These are phyloP conservation scores for Melanerpes formicivorus DNA, from an alignment of 2,113 vertebrate genomes.

Conservation along the genomic window DNA sequence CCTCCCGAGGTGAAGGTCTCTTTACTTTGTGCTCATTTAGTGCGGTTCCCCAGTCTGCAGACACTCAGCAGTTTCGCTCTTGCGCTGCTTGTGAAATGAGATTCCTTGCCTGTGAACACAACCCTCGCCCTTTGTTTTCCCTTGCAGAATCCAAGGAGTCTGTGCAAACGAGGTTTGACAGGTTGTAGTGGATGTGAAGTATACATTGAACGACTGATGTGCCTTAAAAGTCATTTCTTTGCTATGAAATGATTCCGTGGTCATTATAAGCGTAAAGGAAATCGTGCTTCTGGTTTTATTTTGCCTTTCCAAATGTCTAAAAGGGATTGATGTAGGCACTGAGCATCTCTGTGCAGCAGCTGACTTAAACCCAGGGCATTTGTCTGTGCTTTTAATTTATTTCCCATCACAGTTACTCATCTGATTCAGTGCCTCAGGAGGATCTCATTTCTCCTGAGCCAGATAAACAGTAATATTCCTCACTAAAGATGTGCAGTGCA, in stretches of 20 bases:
- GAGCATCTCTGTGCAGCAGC: not conserved
- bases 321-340: not conserved
- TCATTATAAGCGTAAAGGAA: not conserved
- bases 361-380: not conserved
- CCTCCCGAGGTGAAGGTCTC: not conserved
- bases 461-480: conserved; percentile 10
- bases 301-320: not conserved
- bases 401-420: not conserved
- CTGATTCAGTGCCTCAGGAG: not conserved
- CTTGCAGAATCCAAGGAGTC: not conserved
- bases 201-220: conserved; percentile 47
- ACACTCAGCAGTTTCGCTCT: not conserved
- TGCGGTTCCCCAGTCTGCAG: not conserved
- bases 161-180: not conserved
- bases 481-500: conserved; percentile 29
- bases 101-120: not conserved
- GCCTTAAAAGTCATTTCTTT: conserved; percentile 62
- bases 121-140: not conserved
- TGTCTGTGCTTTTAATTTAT: conserved; percentile 26
- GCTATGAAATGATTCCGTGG: conserved; percentile 14
- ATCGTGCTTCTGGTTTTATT: not conserved
- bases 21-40: not conserved
- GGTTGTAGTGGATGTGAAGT: not conserved
- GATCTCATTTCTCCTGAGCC: conserved; percentile 17
- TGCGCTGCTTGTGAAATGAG: not conserved